Conservation (phyloP, 2,888 invertebrate genomes). For the Brassicogethes aeneus region DNA sequence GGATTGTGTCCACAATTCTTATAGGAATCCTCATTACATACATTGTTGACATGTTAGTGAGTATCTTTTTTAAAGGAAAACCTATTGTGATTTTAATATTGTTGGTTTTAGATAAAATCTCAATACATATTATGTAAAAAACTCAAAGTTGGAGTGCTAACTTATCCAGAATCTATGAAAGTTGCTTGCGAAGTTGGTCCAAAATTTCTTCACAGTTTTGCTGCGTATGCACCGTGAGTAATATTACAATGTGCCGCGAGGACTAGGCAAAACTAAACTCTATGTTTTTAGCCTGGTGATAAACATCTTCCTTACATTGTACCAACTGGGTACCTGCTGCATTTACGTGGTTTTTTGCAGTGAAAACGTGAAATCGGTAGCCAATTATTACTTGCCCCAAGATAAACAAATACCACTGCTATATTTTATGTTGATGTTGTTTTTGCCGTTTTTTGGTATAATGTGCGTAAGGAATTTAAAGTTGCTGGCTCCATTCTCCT, state of each 20-base stretch:
- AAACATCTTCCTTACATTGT: constrained; percentile 60
- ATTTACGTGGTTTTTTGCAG: constrained; percentile 53
- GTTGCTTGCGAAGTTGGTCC: constrained; percentile 68
- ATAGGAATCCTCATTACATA: constrained; percentile 74
- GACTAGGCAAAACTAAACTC: too few species aligned
- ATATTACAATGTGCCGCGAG: too few species aligned
- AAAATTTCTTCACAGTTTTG: constrained; percentile 47
- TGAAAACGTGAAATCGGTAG: constrained; percentile 27
- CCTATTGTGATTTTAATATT: too few species aligned
- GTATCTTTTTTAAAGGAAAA: too few species aligned
- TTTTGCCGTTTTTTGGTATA: constrained; percentile 61
- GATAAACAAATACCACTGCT: constrained; percentile 8
- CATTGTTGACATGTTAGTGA: constrained; percentile 14
- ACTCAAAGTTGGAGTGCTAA: constrained; percentile 60
- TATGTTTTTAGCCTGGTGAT: constrained; percentile 42
- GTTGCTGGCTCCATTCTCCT: constrained; percentile 79
- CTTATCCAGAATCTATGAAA: constrained; percentile 76
- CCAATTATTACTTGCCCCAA: constrained; percentile 21
- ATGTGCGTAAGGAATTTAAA: constrained; percentile 78
- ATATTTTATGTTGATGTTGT: constrained; percentile 29
- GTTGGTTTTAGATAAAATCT: constrained; percentile 40
- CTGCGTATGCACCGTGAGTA: constrained; percentile 37
- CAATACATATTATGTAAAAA: constrained; percentile 54
- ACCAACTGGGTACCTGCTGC: constrained; percentile 80
- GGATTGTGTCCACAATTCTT: constrained; percentile 62